Evolutionary conservation across 2,797 vertebrate genomes (phyloP).

Genomic region (Hemitrygon akajei): DNA sequence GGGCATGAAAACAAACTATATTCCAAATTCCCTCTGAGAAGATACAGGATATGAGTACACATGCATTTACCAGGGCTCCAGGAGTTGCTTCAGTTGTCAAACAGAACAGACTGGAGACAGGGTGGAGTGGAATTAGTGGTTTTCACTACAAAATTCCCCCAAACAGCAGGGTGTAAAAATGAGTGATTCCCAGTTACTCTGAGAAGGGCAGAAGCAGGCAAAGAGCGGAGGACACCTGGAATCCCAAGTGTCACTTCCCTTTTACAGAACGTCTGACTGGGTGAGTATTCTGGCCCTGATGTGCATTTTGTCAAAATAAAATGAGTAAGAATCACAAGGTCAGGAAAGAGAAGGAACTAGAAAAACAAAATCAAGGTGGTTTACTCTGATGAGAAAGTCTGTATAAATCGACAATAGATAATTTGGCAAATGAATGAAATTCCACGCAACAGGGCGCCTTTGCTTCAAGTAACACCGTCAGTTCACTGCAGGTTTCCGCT

Average conservation of each 20-base stretch:
- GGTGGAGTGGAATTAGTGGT: background rate
- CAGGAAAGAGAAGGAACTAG: background rate
- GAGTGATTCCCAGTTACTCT: background rate
- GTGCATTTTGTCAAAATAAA: background rate
- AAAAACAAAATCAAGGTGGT: background rate
- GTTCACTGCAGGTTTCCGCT: constrained; percentile 25
- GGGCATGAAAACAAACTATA: constrained; percentile 4
- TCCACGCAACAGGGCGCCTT: background rate
- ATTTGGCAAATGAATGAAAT: constrained; percentile 24
- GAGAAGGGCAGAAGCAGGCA: background rate
- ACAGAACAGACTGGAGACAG: background rate
- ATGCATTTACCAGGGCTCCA: background rate
- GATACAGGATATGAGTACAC: background rate
- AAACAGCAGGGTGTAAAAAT: too few species aligned
- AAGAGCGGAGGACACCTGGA: background rate
- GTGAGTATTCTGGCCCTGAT: background rate
- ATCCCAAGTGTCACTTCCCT: background rate
- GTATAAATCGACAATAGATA: background rate
- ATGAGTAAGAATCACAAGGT: background rate
- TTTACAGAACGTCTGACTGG: background rate
- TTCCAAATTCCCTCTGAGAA: background rate
- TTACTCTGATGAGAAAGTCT: background rate
- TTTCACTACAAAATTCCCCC: background rate
- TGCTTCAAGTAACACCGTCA: constrained; percentile 31
- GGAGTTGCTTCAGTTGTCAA: background rate